phyloP scores from a whole-genome alignment of 2,888 invertebrate species.

The Polydrusus cervinus region DNA sequence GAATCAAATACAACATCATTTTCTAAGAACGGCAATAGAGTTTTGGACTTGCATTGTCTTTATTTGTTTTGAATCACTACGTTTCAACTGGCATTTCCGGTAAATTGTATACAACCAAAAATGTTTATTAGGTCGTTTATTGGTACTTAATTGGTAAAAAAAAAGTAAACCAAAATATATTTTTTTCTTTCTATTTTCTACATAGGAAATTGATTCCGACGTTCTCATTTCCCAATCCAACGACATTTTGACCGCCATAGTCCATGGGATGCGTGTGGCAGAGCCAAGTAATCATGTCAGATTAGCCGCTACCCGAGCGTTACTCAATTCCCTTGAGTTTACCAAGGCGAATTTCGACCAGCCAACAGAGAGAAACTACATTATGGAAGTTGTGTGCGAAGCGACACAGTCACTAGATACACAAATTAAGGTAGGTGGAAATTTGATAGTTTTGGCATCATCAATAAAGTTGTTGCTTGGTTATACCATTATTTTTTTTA shows the following conservation, averaged over 20 bases:
- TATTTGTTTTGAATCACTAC: too few relatives aligned
- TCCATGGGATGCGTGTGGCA: slow-evolving; percentile 93
- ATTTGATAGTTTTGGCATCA: too few relatives aligned
- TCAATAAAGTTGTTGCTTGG: too few relatives aligned
- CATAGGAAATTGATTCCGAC: slow-evolving; percentile 93
- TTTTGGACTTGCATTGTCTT: too few relatives aligned
- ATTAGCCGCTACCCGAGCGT: slow-evolving; percentile 96
- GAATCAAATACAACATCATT: too few relatives aligned
- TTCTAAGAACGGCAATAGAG: too few relatives aligned
- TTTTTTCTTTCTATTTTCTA: slow-evolving; percentile 3
- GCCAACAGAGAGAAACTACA: slow-evolving; percentile 97
- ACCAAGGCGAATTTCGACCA: slow-evolving; percentile 99
- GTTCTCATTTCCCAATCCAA: slow-evolving; percentile 94
- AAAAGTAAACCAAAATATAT: too few relatives aligned
- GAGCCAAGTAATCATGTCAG: slow-evolving; percentile 96
- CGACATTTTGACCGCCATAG: slow-evolving; percentile 97
- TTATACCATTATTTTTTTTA: too few relatives aligned
- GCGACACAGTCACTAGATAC: slow-evolving; percentile 95
- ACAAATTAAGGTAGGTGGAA: slow-evolving; percentile 76
- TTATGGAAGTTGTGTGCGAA: slow-evolving; percentile 99
- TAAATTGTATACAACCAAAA: too few relatives aligned
- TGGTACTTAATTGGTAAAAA: too few relatives aligned
- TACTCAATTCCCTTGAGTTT: slow-evolving; percentile 98
- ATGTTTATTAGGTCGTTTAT: too few relatives aligned
- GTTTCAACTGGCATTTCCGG: too few relatives aligned